Evolutionary conservation across 2,113 vertebrate species (phyloP).

Genomic region (Serinus canaria): DNA sequence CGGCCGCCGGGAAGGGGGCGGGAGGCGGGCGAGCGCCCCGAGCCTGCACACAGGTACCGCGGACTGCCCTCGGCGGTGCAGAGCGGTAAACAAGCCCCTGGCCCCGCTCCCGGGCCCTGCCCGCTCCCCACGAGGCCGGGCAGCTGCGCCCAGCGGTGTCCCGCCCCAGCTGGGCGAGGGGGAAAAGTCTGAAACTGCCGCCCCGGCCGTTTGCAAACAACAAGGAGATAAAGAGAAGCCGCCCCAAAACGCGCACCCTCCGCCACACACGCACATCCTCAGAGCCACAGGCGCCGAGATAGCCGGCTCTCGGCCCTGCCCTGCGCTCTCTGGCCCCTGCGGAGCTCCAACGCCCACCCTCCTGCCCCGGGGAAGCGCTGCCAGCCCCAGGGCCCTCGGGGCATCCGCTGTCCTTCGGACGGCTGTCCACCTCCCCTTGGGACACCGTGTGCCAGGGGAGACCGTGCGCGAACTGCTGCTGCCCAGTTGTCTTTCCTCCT

Average conservation of each 20-base stretch:
- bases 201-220: not conserved
- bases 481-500: not conserved
- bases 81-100: not conserved
- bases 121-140: not conserved
- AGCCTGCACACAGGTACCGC: not conserved
- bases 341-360: not conserved
- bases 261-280: not conserved
- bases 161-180: not conserved
- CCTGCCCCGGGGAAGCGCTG: not conserved
- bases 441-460: not conserved
- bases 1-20: not conserved
- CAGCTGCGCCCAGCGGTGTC: not conserved
- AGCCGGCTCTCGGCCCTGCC: not conserved
- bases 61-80: not conserved
- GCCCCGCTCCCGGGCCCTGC: not conserved
- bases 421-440: not conserved
- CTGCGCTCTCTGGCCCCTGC: not conserved
- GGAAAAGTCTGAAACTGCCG: not conserved
- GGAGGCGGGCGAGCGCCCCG: not conserved
- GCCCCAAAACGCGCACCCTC: not conserved
- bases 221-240: not conserved
- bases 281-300: rapidly evolving
- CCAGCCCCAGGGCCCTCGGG: not conserved
- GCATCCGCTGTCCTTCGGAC: not conserved
- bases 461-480: not conserved